phyloP scores from a whole-genome alignment of 2,113 vertebrate species.

The Pyrgilauda ruficollis region DNA sequence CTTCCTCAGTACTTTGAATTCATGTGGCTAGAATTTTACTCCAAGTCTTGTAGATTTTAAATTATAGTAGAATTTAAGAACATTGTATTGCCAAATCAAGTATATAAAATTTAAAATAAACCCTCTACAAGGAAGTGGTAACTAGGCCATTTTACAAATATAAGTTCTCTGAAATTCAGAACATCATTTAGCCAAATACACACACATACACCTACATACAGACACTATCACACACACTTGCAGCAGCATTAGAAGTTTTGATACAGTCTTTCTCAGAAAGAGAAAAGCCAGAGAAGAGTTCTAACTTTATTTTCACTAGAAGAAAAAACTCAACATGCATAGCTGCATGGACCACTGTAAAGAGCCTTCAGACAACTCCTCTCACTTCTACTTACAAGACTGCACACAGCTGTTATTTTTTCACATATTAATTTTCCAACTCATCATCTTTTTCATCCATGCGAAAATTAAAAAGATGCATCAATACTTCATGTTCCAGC shows the following conservation, averaged over 20 bases:
- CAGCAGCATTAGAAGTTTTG: neutral
- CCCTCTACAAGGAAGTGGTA: neutral
- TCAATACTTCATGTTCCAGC: neutral
- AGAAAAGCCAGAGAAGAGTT: neutral
- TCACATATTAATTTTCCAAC: neutral
- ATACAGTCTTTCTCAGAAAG: neutral
- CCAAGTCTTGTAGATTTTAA: neutral
- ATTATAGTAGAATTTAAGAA: constrained; percentile 31
- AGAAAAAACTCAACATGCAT: neutral
- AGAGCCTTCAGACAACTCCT: neutral
- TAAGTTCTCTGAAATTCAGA: neutral
- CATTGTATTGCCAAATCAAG: constrained; percentile 15
- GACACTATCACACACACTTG: neutral
- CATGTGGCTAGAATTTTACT: neutral
- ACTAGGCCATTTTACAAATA: neutral
- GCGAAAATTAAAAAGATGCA: neutral
- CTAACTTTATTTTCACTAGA: neutral
- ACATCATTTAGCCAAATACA: neutral
- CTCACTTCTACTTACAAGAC: neutral
- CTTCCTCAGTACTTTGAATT: neutral
- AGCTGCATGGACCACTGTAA: neutral
- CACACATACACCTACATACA: neutral
- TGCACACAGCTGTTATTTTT: neutral
- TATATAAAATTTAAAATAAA: neutral
- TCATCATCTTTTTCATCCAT: neutral